Conservation (phyloP, 35 echinoderm and acorn worm genomes). For the Ophioderma brevispina region DNA sequence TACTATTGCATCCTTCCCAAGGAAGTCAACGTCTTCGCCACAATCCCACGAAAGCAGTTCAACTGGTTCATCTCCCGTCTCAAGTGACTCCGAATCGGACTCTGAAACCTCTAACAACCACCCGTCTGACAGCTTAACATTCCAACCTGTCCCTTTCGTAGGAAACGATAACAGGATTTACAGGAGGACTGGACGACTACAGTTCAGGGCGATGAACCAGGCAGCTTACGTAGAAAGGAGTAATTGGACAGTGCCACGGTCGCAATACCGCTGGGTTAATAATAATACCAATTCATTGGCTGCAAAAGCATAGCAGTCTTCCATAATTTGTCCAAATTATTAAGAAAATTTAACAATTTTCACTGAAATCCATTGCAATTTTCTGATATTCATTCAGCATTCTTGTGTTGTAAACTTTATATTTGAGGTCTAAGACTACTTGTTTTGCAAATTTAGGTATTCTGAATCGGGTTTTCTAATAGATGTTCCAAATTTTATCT, state of each 20-base stretch:
- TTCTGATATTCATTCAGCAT: not conserved
- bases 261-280: constrained; percentile 61
- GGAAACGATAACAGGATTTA: not conserved
- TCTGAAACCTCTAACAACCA: not conserved
- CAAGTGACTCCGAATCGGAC: constrained; percentile 19
- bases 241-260: too few relatives aligned
- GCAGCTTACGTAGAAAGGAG: not conserved
- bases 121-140: not conserved
- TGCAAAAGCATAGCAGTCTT: constrained; percentile 29
- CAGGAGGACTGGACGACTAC: not conserved
- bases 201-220: not conserved
- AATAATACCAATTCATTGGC: constrained; percentile 23
- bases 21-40: constrained; percentile 17
- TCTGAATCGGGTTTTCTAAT: not conserved
- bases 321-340: not conserved
- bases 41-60: not conserved
- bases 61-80: constrained; percentile 21
- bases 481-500: not conserved
- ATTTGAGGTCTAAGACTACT: not conserved
- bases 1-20: constrained; percentile 66
- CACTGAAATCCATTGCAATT: constrained; percentile 3
- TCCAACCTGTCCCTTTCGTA: not conserved
- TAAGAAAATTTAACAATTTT: too few relatives aligned
- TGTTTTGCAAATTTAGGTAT: not conserved
- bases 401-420: not conserved